Percentiles rank a stretch among this genome's conserved stretches.
Conservation (phyloP, 2,888 invertebrate genomes). For the Amphipyra tragopoginis region DNA sequence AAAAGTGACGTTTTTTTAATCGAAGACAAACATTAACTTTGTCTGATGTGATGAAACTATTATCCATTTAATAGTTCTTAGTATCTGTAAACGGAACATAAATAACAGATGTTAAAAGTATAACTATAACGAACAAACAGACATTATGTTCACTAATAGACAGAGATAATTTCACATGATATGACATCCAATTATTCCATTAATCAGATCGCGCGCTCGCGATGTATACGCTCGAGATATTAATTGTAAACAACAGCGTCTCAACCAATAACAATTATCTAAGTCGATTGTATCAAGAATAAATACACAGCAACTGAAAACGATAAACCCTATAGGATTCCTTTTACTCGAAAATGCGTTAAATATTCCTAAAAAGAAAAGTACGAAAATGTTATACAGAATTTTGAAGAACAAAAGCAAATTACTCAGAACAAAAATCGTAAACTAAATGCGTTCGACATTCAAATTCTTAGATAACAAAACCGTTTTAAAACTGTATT, state of each 20-base stretch:
- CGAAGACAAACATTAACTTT: too few relatives aligned
- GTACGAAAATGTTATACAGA: conserved; percentile 11
- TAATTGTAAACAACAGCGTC: conserved; percentile 19
- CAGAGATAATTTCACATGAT: conserved; percentile 48
- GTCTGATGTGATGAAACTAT: too few relatives aligned
- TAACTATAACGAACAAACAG: conserved; percentile 33
- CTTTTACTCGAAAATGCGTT: conserved; percentile 1
- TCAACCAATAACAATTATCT: conserved; percentile 24
- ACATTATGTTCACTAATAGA: conserved; percentile 28
- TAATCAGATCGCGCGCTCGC: conserved; percentile 42
- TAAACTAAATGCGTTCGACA: conserved; percentile 42
- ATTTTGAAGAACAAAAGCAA: conserved; percentile 30
- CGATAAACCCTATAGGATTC: too few relatives aligned
- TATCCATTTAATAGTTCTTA: too few relatives aligned
- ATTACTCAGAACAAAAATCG: conserved; percentile 31
- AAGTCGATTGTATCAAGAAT: conserved; percentile 3
- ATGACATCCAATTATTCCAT: conserved; percentile 44
- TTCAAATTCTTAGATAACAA: conserved; percentile 64
- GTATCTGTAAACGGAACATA: neutral
- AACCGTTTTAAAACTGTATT: conserved; percentile 56
- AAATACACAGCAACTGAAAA: conserved; percentile 1
- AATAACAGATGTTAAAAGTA: conserved; percentile 20
- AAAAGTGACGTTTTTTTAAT: too few relatives aligned
- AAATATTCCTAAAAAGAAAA: conserved; percentile 12
- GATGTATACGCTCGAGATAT: conserved; percentile 13